Evolutionary conservation across 1,140 invertebrate species (phyloP).

Genomic region (Procambarus clarkii): DNA sequence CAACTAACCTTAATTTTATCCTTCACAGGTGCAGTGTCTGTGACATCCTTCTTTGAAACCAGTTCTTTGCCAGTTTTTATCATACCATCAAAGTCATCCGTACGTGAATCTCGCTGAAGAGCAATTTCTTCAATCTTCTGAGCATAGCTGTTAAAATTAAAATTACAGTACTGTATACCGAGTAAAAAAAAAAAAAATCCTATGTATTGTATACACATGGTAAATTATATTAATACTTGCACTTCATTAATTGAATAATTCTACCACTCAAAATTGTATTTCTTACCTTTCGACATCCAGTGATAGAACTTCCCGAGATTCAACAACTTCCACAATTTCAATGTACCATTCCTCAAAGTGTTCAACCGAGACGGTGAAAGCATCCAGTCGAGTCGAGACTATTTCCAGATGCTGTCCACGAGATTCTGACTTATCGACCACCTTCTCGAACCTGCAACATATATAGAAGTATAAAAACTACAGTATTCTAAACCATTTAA

Average conservation of each 20-base stretch:
- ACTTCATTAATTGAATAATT: background rate
- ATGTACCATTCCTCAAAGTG: constrained; percentile 76
- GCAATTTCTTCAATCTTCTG: constrained; percentile 80
- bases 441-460: constrained; percentile 85
- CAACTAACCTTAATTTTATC: constrained; percentile 86
- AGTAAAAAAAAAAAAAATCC: constrained; percentile 3
- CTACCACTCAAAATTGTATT: background rate
- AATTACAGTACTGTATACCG: background rate
- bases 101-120: constrained; percentile 79
- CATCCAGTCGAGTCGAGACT: constrained; percentile 82
- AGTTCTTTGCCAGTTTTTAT: constrained; percentile 88
- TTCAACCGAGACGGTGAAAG: constrained; percentile 82
- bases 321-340: constrained; percentile 84
- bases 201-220: background rate
- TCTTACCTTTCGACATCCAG: constrained; percentile 83
- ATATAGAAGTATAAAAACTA: too few relatives aligned
- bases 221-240: background rate
- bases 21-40: constrained; percentile 88
- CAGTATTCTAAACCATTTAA: too few relatives aligned
- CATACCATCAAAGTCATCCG: constrained; percentile 84
- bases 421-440: constrained; percentile 86
- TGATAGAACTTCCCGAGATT: constrained; percentile 83
- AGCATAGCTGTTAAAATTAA: constrained; percentile 74
- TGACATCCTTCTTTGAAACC: constrained; percentile 91
- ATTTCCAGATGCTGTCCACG: constrained; percentile 89